phyloP scores from a whole-genome alignment of 1,140 invertebrate genomes.

The Aphidius ervi region DNA sequence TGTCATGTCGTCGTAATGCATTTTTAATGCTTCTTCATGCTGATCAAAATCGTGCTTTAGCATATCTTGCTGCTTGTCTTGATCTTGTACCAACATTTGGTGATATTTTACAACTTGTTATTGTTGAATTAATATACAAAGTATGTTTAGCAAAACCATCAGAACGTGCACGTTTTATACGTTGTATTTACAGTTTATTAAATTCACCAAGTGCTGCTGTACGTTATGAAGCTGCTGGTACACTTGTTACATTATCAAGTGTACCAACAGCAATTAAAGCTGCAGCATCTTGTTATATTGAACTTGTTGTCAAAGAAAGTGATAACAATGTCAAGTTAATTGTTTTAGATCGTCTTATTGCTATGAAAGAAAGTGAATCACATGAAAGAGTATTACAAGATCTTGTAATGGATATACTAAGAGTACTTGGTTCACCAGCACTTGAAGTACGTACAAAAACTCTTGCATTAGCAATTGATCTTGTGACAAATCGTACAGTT shows the following conservation, averaged over 20 bases:
- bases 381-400: slow-evolving; percentile 94
- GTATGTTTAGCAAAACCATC: slow-evolving; percentile 96
- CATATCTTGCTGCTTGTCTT: slow-evolving; percentile 90
- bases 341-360: slow-evolving; percentile 90
- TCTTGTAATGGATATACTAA: slow-evolving; percentile 96
- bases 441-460: slow-evolving; percentile 92
- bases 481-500: slow-evolving; percentile 90
- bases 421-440: slow-evolving; percentile 86
- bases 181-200: slow-evolving; percentile 96
- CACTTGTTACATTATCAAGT: slow-evolving; percentile 96
- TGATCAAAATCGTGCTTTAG: slow-evolving; percentile 87
- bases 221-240: slow-evolving; percentile 97
- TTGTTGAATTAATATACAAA: slow-evolving; percentile 99
- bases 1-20: slow-evolving; percentile 98
- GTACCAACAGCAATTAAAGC: slow-evolving; percentile 96
- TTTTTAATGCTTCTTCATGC: slow-evolving; percentile 98
- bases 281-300: slow-evolving; percentile 96
- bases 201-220: slow-evolving; percentile 96
- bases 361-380: slow-evolving; percentile 78
- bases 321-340: slow-evolving; percentile 99
- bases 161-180: slow-evolving; percentile 93
- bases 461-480: slow-evolving; percentile 79
- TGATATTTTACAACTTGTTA: slow-evolving; percentile 96
- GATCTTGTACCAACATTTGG: slow-evolving; percentile 94
- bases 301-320: slow-evolving; percentile 97